Conservation (phyloP, 2,113 vertebrate species). For the Periophthalmus modestus region DNA sequence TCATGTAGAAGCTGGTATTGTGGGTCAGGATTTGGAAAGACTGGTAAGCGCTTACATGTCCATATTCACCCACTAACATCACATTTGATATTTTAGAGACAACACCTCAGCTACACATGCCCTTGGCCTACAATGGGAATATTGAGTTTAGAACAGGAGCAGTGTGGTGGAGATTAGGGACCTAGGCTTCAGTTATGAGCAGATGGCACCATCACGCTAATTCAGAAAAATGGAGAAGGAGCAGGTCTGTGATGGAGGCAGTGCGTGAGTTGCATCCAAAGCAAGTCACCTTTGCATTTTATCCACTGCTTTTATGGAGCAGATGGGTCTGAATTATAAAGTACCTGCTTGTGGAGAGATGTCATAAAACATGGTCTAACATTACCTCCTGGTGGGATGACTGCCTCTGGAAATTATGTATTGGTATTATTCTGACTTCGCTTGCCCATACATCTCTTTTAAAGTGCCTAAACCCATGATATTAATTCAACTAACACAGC, state of each 20-base stretch:
- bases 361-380: slow-evolving; percentile 57
- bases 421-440: slow-evolving; percentile 37
- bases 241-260: slow-evolving; percentile 82
- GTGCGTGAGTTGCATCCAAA: slow-evolving; percentile 84
- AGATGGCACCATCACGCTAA: slow-evolving; percentile 92
- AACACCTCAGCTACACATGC: slow-evolving; percentile 14
- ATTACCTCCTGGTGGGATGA: slow-evolving; percentile 23
- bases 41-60: slow-evolving; percentile 77
- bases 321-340: slow-evolving; percentile 90
- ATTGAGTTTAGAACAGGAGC: slow-evolving; percentile 44
- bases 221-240: slow-evolving; percentile 89
- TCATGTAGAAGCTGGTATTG: slow-evolving; percentile 92
- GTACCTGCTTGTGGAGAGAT: slow-evolving; percentile 82
- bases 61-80: slow-evolving; percentile 21
- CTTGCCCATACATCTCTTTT: slow-evolving; percentile 9
- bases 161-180: slow-evolving; percentile 75
- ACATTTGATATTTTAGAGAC: slow-evolving; percentile 6
- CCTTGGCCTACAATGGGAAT: slow-evolving; percentile 38
- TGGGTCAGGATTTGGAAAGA: slow-evolving; percentile 96
- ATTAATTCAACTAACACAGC: background rate
- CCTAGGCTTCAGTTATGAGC: slow-evolving; percentile 82
- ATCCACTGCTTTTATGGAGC: slow-evolving; percentile 75
- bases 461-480: background rate
- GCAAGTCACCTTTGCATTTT: slow-evolving; percentile 73
- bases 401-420: slow-evolving; percentile 43